Evolutionary conservation across 2,888 invertebrate genomes (phyloP).

Genomic region (Volucella inflata): DNA sequence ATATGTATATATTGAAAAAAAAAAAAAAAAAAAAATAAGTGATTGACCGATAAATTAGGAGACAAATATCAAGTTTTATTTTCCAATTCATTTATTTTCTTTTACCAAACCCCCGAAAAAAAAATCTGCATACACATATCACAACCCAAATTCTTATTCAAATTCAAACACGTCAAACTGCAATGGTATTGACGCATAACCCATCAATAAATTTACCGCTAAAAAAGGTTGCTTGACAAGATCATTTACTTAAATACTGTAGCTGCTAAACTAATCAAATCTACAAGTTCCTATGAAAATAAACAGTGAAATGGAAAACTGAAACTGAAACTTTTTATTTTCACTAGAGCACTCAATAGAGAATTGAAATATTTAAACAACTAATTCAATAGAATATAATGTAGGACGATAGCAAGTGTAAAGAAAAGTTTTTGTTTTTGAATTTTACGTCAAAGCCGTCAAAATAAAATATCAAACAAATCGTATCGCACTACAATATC

Average conservation of each 20-base stretch:
- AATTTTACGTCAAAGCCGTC: not conserved
- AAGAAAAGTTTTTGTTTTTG: not conserved
- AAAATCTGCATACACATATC: not conserved
- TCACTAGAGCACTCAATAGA: not conserved
- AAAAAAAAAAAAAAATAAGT: not conserved
- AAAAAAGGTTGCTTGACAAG: conserved; percentile 5
- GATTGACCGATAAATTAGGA: conserved; percentile 3
- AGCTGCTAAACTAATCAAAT: not conserved
- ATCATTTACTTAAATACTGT: conserved; percentile 1
- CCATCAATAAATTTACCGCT: not conserved
- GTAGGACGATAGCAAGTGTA: not conserved
- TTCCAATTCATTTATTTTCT: too few species aligned
- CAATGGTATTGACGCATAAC: not conserved
- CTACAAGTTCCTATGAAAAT: not conserved
- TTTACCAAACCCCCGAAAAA: too few species aligned
- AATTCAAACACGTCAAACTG: not conserved
- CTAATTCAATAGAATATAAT: not conserved
- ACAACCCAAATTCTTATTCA: conserved; percentile 1
- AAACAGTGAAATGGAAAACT: not conserved
- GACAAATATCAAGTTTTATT: not conserved
- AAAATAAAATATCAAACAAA: conserved; percentile 9
- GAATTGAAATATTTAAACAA: too few species aligned
- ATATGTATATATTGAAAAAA: too few species aligned
- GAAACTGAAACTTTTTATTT: not conserved
- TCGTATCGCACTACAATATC: conserved; percentile 3